Conservation (phyloP, 53 echinoderm and acorn worm genomes). For the Crossaster papposus region DNA sequence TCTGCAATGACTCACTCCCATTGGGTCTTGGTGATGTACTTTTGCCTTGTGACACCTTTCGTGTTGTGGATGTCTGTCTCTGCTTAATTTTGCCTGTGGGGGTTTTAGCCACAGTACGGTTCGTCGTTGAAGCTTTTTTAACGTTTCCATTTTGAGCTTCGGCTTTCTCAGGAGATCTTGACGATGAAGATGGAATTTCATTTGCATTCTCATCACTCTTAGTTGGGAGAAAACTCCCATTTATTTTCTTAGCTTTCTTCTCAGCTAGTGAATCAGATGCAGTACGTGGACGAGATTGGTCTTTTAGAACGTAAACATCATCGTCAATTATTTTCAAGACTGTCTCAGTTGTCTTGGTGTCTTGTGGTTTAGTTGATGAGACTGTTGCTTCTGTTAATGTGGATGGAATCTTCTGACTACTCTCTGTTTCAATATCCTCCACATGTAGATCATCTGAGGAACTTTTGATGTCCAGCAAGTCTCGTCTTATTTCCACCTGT, state of each 20-base stretch:
- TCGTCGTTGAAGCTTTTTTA: neutral
- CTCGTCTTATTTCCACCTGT: conserved; percentile 75
- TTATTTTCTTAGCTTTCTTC: neutral
- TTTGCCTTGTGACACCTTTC: conserved; percentile 20
- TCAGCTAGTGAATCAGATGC: conserved; percentile 20
- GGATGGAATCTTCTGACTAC: neutral
- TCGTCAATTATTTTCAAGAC: conserved; percentile 65
- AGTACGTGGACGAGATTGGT: conserved; percentile 20
- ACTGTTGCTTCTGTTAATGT: neutral
- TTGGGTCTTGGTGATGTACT: neutral
- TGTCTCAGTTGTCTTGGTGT: conserved; percentile 18
- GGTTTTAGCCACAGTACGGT: neutral
- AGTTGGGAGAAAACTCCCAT: neutral
- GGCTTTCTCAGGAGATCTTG: conserved; percentile 11
- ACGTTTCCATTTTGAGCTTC: neutral
- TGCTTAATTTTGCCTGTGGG: neutral
- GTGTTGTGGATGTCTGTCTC: conserved; percentile 18
- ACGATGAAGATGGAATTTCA: conserved; percentile 26
- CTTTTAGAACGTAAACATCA: conserved; percentile 66
- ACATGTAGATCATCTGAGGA: conserved; percentile 16
- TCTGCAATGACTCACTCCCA: neutral
- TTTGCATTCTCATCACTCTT: conserved; percentile 56
- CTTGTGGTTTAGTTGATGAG: neutral
- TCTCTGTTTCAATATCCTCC: conserved; percentile 4
- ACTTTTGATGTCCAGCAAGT: conserved; percentile 75